Base-by-base conservation (phyloP, 2,888 invertebrate genomes). In the Mamestra brassicae region DNA sequence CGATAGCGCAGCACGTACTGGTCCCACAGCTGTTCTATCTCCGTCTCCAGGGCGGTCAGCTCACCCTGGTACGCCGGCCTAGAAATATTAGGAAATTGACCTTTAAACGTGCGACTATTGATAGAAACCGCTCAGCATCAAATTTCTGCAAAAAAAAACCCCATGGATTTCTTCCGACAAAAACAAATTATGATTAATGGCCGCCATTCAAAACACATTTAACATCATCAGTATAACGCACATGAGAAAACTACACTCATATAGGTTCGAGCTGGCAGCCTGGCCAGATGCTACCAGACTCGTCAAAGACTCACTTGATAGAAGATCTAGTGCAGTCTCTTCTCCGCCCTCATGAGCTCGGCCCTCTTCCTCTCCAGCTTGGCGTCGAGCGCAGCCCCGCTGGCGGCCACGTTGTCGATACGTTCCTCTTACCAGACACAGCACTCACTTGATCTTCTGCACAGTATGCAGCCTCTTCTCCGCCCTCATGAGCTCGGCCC, bases 61-160 rank as follows among this genome's bases (percentile, higher is more conserved):
- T 99, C 99, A 88, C 99, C 99, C 97, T 99, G 98, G 93, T 99
- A 99, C 0, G 99, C 99, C 0, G 99, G 99, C 68, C 98, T 98
- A 34, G 6, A 57, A 81, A 60, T n/a, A 34, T 47, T 54, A 34
- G 26, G 26, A 26, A 26, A 26, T 26, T 26, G 26, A 26, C 26
- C 26, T 26, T 26, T 26, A 26, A 26, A 26, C 26, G 26, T 26
- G 26, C 26, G 26, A 26, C 26, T 26, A 1, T 26, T 26, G 26
- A 26, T 26, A 26, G 26, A 26, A 26, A 26, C 26, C 26, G 26
- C 26, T 26, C 26, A 26, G 26, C 26, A 26, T 26, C 26, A 26
- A 26, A 26, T 26, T 26, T 26, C 26, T 26, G 26, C 26, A 26
- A 26, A 26, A 26, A 26, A 26, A 26, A 26, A 26, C 0, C 26